phyloP scores from a whole-genome alignment of 2,888 invertebrate genomes.

The Horisme vitalbata region DNA sequence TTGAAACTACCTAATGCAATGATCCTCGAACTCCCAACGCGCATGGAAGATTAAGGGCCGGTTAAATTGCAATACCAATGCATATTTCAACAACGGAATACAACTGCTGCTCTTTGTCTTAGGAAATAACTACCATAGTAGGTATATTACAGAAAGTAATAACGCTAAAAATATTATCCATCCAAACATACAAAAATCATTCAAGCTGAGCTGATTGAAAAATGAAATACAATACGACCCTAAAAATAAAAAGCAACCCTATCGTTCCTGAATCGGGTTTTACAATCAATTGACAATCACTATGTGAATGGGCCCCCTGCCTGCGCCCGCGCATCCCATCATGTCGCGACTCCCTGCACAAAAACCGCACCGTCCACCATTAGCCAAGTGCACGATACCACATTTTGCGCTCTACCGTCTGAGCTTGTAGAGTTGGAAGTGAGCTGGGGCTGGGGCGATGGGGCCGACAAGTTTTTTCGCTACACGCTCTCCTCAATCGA shows the following conservation, averaged over 20 bases:
- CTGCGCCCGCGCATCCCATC: slow-evolving; percentile 43
- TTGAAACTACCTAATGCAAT: too few relatives aligned
- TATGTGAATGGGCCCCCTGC: slow-evolving; percentile 69
- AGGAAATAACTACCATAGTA: too few relatives aligned
- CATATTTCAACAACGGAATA: too few relatives aligned
- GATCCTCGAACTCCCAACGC: too few relatives aligned
- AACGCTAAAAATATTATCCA: too few relatives aligned
- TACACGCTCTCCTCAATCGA: slow-evolving; percentile 31
- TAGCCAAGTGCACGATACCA: slow-evolving; percentile 14
- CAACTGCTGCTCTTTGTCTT: too few relatives aligned
- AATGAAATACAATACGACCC: not conserved
- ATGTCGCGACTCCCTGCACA: slow-evolving; percentile 41
- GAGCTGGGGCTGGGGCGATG: not conserved
- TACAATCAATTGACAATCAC: slow-evolving; percentile 66
- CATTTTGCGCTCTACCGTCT: slow-evolving; percentile 11
- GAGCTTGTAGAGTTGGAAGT: slow-evolving; percentile 4
- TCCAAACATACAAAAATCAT: not conserved
- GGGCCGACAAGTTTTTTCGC: slow-evolving; percentile 25
- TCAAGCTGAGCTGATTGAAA: not conserved
- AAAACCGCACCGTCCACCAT: slow-evolving; percentile 42
- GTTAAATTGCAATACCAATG: too few relatives aligned
- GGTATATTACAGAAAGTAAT: too few relatives aligned
- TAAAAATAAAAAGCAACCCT: slow-evolving; percentile 21
- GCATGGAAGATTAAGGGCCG: too few relatives aligned
- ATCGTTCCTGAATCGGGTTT: slow-evolving; percentile 34